Evolutionary conservation across 2,797 vertebrate genomes (phyloP).

Genomic region (Lacerta viridis): DNA sequence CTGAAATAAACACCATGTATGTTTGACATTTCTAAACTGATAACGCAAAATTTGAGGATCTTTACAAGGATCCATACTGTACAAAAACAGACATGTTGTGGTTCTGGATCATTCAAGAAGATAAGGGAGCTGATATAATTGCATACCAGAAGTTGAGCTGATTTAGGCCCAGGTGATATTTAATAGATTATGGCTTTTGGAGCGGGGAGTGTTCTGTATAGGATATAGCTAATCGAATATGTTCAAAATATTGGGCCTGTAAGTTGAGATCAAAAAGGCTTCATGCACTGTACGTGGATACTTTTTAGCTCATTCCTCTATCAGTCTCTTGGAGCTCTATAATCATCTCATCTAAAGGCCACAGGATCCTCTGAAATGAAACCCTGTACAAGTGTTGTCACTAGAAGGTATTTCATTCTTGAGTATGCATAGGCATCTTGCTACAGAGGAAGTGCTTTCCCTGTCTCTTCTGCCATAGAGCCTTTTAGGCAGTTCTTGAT

Average conservation of each 20-base stretch:
- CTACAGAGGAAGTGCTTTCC: no score
- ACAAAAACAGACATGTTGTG: background rate
- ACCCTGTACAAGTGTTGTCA: background rate
- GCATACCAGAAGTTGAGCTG: background rate
- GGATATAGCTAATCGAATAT: slow-evolving; percentile 3
- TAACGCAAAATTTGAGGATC: background rate
- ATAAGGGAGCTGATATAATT: background rate
- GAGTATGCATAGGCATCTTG: background rate
- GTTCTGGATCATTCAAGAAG: background rate
- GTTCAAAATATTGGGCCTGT: background rate
- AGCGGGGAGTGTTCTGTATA: background rate
- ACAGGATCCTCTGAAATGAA: background rate
- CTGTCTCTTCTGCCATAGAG: background rate
- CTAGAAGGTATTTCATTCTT: background rate
- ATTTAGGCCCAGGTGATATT: background rate
- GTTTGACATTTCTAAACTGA: background rate
- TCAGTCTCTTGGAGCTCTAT: background rate
- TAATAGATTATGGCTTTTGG: background rate
- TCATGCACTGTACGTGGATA: background rate
- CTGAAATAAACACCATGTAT: background rate
- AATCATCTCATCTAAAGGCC: background rate
- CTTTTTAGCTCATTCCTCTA: background rate
- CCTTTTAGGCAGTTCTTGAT: background rate
- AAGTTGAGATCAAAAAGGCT: background rate
- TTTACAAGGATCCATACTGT: background rate